Evolutionary conservation across 2,888 invertebrate genomes (phyloP).

Genomic region (Hybos culiciformis): DNA sequence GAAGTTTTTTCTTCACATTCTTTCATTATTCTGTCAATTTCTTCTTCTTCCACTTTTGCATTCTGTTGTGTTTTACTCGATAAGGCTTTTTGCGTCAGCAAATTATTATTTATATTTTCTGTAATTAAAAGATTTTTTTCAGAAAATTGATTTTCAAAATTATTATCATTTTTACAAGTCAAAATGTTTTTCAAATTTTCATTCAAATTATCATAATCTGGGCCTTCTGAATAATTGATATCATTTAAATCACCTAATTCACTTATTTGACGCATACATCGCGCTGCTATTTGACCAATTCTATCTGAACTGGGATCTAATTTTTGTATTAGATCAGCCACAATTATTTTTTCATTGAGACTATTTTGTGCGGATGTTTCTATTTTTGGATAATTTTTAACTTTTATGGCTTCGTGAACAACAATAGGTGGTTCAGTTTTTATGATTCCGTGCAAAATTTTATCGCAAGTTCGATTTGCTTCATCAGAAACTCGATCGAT

Average conservation of each 20-base stretch:
- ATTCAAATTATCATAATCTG: conserved; percentile 36
- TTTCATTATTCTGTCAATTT: conserved; percentile 33
- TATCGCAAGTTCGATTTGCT: conserved; percentile 31
- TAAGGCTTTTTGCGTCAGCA: conserved; percentile 9
- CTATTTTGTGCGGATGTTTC: neutral
- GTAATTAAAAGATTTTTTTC: too few species aligned
- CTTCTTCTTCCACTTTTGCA: conserved; percentile 19
- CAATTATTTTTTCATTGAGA: neutral
- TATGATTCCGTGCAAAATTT: conserved; percentile 30
- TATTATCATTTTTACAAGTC: conserved; percentile 15
- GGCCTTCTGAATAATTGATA: conserved; percentile 26
- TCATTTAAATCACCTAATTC: conserved; percentile 25
- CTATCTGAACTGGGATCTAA: conserved; percentile 39
- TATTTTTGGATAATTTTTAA: conserved; percentile 18
- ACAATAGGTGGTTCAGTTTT: conserved; percentile 28
- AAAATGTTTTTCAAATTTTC: conserved; percentile 6
- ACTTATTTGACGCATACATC: conserved; percentile 33
- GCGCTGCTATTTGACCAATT: conserved; percentile 40
- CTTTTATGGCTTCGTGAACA: conserved; percentile 25
- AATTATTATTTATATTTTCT: conserved; percentile 13
- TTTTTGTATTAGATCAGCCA: conserved; percentile 33
- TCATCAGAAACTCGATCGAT: conserved; percentile 33
- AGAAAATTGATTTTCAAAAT: conserved; percentile 8
- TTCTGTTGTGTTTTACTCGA: neutral
- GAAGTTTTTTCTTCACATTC: conserved; percentile 26